A percentile compares a stretch with the other conserved stretches of the same genome.
phyloP scores from a whole-genome alignment of 1,140 invertebrate genomes.

The Brachionus rubens region DNA sequence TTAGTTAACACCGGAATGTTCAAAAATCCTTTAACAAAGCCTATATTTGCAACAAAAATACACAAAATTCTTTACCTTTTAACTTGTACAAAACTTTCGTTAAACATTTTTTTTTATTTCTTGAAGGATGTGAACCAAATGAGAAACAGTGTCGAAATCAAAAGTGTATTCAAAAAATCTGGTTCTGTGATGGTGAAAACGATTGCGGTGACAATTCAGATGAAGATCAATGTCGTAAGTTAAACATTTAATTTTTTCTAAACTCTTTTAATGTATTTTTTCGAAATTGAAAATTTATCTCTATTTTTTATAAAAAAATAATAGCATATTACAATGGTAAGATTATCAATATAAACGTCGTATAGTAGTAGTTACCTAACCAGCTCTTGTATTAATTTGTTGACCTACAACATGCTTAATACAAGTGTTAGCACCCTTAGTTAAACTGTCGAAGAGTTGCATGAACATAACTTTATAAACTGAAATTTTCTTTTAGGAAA shows the following conservation, averaged over 20 bases:
- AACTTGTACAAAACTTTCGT: too few species aligned
- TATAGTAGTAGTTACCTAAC: neutral
- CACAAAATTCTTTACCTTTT: too few species aligned
- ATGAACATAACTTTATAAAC: too few species aligned
- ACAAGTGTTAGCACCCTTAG: too few species aligned
- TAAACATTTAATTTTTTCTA: neutral
- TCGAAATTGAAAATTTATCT: neutral
- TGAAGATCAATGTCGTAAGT: conserved; percentile 44
- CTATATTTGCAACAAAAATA: too few species aligned
- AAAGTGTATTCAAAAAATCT: conserved; percentile 77
- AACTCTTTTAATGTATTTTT: too few species aligned
- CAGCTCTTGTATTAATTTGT: neutral
- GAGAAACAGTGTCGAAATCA: conserved; percentile 87
- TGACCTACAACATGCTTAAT: too few species aligned
- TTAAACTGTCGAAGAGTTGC: too few species aligned
- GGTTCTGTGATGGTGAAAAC: conserved; percentile 47
- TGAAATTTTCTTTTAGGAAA: too few species aligned
- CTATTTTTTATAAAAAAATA: neutral
- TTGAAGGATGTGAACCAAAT: conserved; percentile 75
- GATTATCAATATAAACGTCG: neutral
- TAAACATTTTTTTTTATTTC: neutral
- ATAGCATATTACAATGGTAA: conserved; percentile 30
- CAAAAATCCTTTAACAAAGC: too few species aligned
- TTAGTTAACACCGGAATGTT: too few species aligned
- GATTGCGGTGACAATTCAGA: conserved; percentile 46